A percentile compares a stretch with the other conserved stretches of the same genome.
Evolutionary conservation across 2,888 invertebrate species (phyloP).

Genomic region (Lasioglossum leucozonium): DNA sequence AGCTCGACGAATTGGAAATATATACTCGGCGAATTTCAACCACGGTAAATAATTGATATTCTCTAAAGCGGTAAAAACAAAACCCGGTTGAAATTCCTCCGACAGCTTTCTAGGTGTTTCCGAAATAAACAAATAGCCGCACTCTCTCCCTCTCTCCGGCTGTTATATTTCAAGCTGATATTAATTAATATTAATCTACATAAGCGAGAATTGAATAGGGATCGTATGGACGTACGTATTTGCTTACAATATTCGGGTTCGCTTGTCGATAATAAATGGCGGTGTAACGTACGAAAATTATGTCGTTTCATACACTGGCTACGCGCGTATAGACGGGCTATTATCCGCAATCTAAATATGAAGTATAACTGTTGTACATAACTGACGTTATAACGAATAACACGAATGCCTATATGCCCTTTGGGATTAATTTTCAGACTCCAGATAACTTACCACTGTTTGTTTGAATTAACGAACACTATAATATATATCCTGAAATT

Average conservation of each 20-base stretch:
- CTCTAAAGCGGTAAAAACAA: background rate
- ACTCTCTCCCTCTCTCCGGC: background rate
- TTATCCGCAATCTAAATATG: background rate
- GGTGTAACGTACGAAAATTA: background rate
- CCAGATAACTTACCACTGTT: background rate
- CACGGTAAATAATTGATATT: background rate
- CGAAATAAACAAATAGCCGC: background rate
- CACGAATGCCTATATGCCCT: background rate
- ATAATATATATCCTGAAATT: background rate
- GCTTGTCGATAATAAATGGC: background rate
- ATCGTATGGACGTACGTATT: background rate
- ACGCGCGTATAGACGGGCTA: background rate
- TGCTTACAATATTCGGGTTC: background rate
- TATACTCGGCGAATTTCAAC: background rate
- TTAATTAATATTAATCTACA: background rate
- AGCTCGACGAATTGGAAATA: background rate
- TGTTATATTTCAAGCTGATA: background rate
- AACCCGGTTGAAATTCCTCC: background rate
- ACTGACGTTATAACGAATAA: slow-evolving; percentile 1
- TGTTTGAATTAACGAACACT: background rate
- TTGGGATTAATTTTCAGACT: background rate
- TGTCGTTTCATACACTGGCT: background rate
- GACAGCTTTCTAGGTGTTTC: background rate
- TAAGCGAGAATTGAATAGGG: background rate
- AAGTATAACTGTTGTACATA: background rate